A percentile compares a stretch with the other conserved stretches of the same genome.
Evolutionary conservation across 2,113 vertebrate species (phyloP).

Genomic region (Malaclemys terrapin): DNA sequence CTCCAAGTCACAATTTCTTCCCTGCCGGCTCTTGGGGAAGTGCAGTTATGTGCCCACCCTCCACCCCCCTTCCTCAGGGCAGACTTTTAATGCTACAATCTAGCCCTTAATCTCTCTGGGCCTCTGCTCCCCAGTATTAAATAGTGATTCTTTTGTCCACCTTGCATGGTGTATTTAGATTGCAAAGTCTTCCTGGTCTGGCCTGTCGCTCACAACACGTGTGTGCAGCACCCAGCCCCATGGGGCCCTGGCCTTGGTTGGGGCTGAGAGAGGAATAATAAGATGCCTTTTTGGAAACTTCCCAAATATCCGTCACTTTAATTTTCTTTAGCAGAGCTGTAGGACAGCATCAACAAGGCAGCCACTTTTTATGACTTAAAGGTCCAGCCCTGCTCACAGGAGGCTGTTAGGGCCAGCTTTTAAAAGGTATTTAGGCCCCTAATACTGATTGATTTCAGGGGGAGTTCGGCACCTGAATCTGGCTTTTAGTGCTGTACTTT

Average conservation of each 20-base stretch:
- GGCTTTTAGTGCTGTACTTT: neutral
- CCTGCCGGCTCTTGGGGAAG: slow-evolving; percentile 20
- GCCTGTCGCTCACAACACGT: neutral
- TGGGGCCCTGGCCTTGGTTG: neutral
- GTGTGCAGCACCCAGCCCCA: neutral
- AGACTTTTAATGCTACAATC: slow-evolving; percentile 17
- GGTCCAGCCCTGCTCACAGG: neutral
- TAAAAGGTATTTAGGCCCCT: neutral
- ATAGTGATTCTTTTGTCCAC: neutral
- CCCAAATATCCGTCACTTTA: neutral
- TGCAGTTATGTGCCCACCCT: neutral
- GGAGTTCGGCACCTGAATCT: neutral
- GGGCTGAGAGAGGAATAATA: rapidly evolving
- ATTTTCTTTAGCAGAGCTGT: neutral
- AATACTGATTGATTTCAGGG: neutral
- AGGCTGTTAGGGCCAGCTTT: neutral
- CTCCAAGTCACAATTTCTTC: neutral
- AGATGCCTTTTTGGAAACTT: neutral
- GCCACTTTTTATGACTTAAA: neutral
- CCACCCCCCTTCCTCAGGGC: neutral
- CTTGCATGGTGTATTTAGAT: rapidly evolving
- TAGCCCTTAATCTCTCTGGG: neutral
- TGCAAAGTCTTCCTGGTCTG: rapidly evolving
- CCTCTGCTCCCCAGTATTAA: neutral
- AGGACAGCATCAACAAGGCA: neutral